Evolutionary conservation across 2,797 vertebrate species (phyloP).

Genomic region (Poliocrania exsul): DNA sequence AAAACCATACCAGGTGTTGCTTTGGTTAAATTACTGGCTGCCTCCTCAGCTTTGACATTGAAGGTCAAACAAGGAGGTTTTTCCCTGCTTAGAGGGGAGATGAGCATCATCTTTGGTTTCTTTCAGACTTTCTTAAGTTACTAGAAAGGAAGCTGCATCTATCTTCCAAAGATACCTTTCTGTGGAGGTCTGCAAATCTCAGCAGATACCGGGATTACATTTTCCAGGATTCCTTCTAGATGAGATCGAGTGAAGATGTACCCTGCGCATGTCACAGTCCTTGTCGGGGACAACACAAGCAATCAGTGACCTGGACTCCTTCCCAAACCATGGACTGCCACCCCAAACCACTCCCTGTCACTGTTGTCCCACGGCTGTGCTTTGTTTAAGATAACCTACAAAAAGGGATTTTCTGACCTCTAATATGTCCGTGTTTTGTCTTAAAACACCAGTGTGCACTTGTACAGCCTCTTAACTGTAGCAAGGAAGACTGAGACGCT

Average conservation of each 20-base stretch:
- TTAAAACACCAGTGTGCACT: neutral
- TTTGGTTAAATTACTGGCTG: neutral
- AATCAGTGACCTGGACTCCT: neutral
- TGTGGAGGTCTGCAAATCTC: conserved; percentile 20
- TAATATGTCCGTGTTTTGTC: neutral
- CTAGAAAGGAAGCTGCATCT: conserved; percentile 1
- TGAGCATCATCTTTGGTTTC: neutral
- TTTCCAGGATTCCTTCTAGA: conserved; percentile 32
- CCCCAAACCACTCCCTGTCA: accelerated
- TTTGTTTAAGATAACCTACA: neutral
- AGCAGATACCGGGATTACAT: neutral
- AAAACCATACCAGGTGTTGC: neutral
- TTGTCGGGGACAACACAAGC: neutral
- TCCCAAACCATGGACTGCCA: neutral
- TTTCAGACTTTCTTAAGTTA: neutral
- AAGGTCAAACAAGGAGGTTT: neutral
- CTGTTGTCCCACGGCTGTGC: neutral
- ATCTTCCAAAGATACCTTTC: conserved; percentile 25
- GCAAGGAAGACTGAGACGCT: neutral
- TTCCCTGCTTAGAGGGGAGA: neutral
- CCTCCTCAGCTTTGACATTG: neutral
- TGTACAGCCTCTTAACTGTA: neutral
- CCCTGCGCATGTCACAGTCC: neutral
- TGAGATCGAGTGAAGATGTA: neutral
- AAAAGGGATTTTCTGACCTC: neutral